A percentile compares a stretch with the other conserved stretches of the same genome.
Evolutionary conservation across 2,113 vertebrate genomes (phyloP).

Genomic region (pig (Sus scrofa)): T2T-Sscrofa CM000830.6:125126001-125126500

Average conservation of each 20-base stretch:
- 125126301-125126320: not conserved
- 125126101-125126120: not conserved
- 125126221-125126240: not conserved
- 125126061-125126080: not conserved
- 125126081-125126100: not conserved
- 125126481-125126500: not conserved
- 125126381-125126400: not conserved
- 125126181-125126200: not conserved
- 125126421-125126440: not conserved
- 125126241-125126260: not conserved
- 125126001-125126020: conserved; percentile 3
- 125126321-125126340: not conserved
- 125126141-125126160: not conserved
- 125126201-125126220: not conserved
- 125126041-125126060: not conserved
- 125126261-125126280: not conserved
- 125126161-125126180: not conserved
- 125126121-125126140: not conserved
- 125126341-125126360: not conserved
- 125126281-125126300: not conserved
- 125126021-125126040: not conserved
- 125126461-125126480: not conserved
- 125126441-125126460: not conserved
- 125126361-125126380: not conserved
- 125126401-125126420: not conserved